Evolutionary conservation across 1,140 invertebrate species (phyloP).

Genomic region (Mamestra configurata): DNA sequence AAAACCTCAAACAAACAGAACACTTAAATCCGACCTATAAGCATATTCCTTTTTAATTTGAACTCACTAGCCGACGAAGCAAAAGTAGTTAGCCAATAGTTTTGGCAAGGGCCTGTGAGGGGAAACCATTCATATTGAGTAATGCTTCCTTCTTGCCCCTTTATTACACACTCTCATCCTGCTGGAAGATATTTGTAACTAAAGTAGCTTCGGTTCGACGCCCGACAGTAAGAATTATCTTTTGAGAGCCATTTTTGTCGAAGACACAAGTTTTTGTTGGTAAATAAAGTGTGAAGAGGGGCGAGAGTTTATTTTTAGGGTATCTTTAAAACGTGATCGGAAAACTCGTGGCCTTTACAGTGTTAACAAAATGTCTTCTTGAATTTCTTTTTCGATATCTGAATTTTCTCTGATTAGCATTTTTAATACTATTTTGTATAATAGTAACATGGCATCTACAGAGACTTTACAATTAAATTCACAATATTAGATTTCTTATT

Average conservation of each 20-base stretch:
- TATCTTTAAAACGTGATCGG: not conserved
- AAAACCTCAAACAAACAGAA: constrained; percentile 4
- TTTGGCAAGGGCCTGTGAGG: constrained; percentile 62
- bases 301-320: not conserved
- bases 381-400: not conserved
- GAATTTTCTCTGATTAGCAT: no score
- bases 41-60: constrained; percentile 55
- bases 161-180: constrained; percentile 63
- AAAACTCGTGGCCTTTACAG: not conserved
- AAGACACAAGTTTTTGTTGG: constrained; percentile 7
- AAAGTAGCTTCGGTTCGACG: constrained; percentile 53
- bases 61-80: constrained; percentile 50
- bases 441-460: no score
- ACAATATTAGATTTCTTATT: not conserved
- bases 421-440: no score
- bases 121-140: constrained; percentile 75
- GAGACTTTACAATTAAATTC: no score
- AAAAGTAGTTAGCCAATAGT: constrained; percentile 65
- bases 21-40: constrained; percentile 3
- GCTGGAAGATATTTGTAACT: constrained; percentile 58
- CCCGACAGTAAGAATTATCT: constrained; percentile 53
- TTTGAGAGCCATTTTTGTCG: constrained; percentile 31
- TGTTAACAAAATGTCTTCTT: not conserved
- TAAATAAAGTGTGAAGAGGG: constrained; percentile 11
- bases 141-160: constrained; percentile 68